phyloP scores from a whole-genome alignment of 2,888 invertebrate genomes.

The Hydriomena furcata region DNA sequence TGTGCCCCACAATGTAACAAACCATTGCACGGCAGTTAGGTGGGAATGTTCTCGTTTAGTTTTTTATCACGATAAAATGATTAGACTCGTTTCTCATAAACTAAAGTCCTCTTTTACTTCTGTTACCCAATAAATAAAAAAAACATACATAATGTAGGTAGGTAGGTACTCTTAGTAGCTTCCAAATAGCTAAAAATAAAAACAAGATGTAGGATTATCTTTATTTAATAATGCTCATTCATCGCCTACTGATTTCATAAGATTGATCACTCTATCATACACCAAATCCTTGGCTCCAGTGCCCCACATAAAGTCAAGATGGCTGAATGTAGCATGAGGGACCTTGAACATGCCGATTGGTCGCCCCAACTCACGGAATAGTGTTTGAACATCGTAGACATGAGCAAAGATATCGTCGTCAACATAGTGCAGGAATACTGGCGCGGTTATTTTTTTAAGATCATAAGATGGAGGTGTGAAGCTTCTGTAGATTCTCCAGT shows the following conservation, averaged over 20 bases:
- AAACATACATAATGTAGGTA: too few species aligned
- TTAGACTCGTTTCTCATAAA: too few species aligned
- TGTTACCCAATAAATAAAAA: too few species aligned
- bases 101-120: too few species aligned
- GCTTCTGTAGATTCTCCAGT: constrained; percentile 77
- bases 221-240: constrained; percentile 19
- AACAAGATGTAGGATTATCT: too few species aligned
- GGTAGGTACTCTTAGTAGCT: too few species aligned
- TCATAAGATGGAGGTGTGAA: constrained; percentile 81
- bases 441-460: constrained; percentile 75
- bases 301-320: constrained; percentile 87
- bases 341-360: constrained; percentile 79
- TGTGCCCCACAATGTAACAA: too few species aligned
- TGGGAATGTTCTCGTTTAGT: too few species aligned
- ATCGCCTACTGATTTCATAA: constrained; percentile 62
- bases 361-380: constrained; percentile 73
- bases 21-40: too few species aligned
- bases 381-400: constrained; percentile 70
- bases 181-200: too few species aligned
- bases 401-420: constrained; percentile 84
- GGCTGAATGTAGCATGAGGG: constrained; percentile 83
- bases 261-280: constrained; percentile 76
- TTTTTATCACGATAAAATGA: too few species aligned
- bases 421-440: constrained; percentile 84
- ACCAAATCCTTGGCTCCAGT: constrained; percentile 79